A percentile compares a stretch with the other conserved stretches of the same genome.
Evolutionary conservation across 2,888 invertebrate genomes (phyloP).

Genomic region (Ceraclea dissimilis): DNA sequence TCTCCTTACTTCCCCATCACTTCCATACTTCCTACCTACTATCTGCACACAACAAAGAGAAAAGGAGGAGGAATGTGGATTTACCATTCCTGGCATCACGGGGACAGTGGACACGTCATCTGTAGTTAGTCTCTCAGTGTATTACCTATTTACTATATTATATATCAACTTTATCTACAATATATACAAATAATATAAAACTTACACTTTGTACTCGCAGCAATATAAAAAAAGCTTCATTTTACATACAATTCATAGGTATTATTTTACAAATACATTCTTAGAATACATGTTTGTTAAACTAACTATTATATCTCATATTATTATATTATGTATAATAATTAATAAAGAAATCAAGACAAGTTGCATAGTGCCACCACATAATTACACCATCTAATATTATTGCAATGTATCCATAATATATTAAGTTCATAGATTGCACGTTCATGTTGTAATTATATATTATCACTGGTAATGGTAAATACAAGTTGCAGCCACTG

Average conservation of each 20-base stretch:
- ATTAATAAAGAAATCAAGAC: too few relatives aligned
- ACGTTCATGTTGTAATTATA: neutral
- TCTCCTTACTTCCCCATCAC: too few relatives aligned
- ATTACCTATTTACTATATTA: neutral
- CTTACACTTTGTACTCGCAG: constrained; percentile 54
- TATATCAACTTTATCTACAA: constrained; percentile 38
- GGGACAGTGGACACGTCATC: too few relatives aligned
- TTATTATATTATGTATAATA: too few relatives aligned
- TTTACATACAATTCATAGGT: constrained; percentile 25
- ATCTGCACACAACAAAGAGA: too few relatives aligned
- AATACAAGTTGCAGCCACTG: neutral
- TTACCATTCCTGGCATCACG: too few relatives aligned
- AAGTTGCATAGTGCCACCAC: too few relatives aligned
- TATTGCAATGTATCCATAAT: neutral
- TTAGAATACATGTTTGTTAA: neutral
- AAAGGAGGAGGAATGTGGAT: too few relatives aligned
- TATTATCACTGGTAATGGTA: neutral
- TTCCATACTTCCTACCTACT: too few relatives aligned
- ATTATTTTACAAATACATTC: neutral
- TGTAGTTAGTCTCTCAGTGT: too few relatives aligned
- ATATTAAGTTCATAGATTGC: neutral
- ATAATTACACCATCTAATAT: too few relatives aligned
- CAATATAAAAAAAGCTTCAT: constrained; percentile 39
- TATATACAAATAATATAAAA: constrained; percentile 48
- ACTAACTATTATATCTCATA: neutral